phyloP scores from a whole-genome alignment of 1,140 invertebrate species.

The Procambarus virginalis region DNA sequence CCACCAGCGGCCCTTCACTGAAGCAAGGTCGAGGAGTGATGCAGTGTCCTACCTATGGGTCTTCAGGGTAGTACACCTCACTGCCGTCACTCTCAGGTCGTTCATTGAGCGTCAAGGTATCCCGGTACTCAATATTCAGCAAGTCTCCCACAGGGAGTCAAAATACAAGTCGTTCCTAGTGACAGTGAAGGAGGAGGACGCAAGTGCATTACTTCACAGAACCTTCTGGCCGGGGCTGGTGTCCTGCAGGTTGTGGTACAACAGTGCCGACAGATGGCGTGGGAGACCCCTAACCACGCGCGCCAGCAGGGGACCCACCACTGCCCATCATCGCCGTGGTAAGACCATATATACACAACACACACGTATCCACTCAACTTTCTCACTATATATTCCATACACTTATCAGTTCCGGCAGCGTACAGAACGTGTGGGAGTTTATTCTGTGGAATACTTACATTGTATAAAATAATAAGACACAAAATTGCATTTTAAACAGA shows the following conservation, averaged over 20 bases:
- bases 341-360: background rate
- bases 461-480: no score
- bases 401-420: no score
- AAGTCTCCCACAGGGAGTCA: conserved; percentile 18
- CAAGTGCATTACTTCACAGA: background rate
- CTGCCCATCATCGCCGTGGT: background rate
- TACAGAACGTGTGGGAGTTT: no score
- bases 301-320: background rate
- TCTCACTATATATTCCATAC: no score
- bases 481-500: no score
- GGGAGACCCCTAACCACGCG: background rate
- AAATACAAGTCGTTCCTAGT: conserved; percentile 46
- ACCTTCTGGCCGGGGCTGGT: conserved; percentile 56
- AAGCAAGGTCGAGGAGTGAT: background rate
- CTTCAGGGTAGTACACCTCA: conserved; percentile 54
- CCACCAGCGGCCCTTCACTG: background rate
- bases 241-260: conserved; percentile 17
- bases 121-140: conserved; percentile 26
- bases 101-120: conserved; percentile 37
- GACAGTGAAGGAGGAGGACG: conserved; percentile 35
- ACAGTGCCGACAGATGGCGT: background rate
- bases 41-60: conserved; percentile 10
- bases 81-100: conserved; percentile 36
- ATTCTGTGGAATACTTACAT: no score
- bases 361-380: background rate